Evolutionary conservation across 2,797 vertebrate species (phyloP).

Genomic region (Microctenopoma stevenorrisi): DNA sequence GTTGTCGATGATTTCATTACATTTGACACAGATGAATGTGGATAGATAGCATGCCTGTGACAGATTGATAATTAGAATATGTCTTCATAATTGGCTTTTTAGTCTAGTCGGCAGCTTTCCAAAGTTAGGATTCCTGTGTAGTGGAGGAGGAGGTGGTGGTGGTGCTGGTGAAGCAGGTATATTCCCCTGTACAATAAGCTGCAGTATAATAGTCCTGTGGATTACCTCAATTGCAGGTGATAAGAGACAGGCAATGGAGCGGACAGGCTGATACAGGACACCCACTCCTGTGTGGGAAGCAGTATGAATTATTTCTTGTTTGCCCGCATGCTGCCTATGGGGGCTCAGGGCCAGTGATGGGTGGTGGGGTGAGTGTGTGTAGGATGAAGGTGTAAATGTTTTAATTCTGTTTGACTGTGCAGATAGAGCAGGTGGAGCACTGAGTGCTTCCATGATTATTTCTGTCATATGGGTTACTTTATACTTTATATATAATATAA

Average conservation of each 20-base stretch:
- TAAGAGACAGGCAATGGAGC: conserved; percentile 89
- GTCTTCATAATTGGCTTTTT: neutral
- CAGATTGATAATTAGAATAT: neutral
- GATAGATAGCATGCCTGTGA: too few relatives aligned
- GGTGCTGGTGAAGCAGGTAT: conserved; percentile 73
- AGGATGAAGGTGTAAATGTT: conserved; percentile 40
- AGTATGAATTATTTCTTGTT: conserved; percentile 92
- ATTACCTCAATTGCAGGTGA: conserved; percentile 92
- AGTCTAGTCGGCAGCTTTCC: conserved; percentile 79
- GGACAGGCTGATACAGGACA: conserved; percentile 88
- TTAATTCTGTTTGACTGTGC: conserved; percentile 64
- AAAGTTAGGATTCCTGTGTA: conserved; percentile 71
- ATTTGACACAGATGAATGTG: too few relatives aligned
- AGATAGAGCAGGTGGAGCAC: conserved; percentile 13
- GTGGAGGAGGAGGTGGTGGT: conserved; percentile 50
- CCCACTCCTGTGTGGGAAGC: conserved; percentile 88
- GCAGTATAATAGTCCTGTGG: conserved; percentile 85
- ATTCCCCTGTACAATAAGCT: conserved; percentile 87
- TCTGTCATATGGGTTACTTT: conserved; percentile 19
- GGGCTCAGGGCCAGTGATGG: conserved; percentile 60
- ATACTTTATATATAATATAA: neutral
- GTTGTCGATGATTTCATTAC: too few relatives aligned
- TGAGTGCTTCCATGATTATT: conserved; percentile 21
- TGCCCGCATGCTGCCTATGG: conserved; percentile 78
- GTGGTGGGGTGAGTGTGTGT: conserved; percentile 20